Evolutionary conservation across 2,888 invertebrate species (phyloP).

Genomic region (Octodonta nipae): DNA sequence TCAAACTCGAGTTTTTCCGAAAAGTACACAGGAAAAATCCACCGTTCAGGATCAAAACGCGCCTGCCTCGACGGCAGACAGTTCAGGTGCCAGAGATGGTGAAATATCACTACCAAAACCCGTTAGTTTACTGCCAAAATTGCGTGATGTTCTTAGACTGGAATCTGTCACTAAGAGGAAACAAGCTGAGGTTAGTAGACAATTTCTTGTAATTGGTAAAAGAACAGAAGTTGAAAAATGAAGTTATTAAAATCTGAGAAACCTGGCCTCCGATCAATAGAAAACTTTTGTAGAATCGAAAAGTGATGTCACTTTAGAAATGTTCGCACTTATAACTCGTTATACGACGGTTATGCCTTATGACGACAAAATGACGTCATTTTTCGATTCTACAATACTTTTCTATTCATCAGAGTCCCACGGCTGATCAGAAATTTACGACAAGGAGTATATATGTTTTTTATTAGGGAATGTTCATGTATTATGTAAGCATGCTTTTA

Average conservation of each 20-base stretch:
- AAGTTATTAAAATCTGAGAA: conserved; percentile 5
- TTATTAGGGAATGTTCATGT: no score
- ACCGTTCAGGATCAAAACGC: conserved; percentile 48
- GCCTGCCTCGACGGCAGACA: conserved; percentile 40
- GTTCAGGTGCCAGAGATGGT: conserved; percentile 65
- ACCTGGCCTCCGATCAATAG: no score
- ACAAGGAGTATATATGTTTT: no score
- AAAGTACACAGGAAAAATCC: conserved; percentile 61
- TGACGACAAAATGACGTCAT: no score
- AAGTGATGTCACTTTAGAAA: no score
- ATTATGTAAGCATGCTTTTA: no score
- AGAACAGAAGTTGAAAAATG: conserved; percentile 5
- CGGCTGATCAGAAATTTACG: no score
- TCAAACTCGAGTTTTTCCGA: conserved; percentile 76
- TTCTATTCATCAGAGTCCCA: no score
- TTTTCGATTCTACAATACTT: no score
- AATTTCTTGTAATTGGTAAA: conserved; percentile 9
- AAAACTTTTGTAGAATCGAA: no score
- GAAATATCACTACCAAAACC: conserved; percentile 63
- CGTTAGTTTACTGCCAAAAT: conserved; percentile 56
- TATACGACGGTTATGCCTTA: no score
- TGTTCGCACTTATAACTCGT: no score
- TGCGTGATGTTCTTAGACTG: conserved; percentile 50
- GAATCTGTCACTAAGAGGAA: conserved; percentile 32
- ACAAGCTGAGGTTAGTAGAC: conserved; percentile 26